phyloP scores from a whole-genome alignment of 1,140 invertebrate species.

The Oscheius sp. region DNA sequence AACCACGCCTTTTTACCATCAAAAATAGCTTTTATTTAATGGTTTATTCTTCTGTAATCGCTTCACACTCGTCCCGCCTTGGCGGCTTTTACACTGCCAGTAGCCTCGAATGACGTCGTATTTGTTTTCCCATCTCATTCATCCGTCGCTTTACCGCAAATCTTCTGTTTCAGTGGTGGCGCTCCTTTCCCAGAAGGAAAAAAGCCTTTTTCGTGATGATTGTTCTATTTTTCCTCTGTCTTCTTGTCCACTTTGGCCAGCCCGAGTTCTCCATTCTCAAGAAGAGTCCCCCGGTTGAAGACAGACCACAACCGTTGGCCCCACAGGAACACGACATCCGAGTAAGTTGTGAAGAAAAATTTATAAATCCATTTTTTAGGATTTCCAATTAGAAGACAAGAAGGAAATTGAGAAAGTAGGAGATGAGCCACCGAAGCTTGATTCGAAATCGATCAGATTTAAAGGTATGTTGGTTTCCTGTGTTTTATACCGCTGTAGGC shows the following conservation, averaged over 20 bases:
- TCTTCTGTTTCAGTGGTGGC: conserved; percentile 7
- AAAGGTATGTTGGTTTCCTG: not conserved
- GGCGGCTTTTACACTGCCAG: no score
- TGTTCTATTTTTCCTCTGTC: not conserved
- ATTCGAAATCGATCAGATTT: not conserved
- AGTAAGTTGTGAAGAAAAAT: not conserved
- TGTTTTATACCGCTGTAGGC: no score
- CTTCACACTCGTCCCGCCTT: no score
- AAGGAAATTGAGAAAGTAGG: not conserved
- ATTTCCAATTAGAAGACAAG: not conserved
- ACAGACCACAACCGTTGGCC: not conserved
- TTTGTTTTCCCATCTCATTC: no score
- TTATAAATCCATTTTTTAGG: not conserved
- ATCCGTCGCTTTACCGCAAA: no score
- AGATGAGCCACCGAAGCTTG: not conserved
- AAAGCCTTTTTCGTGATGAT: not conserved
- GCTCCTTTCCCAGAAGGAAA: not conserved
- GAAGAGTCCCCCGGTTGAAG: not conserved
- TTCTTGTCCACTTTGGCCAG: not conserved
- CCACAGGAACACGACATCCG: not conserved
- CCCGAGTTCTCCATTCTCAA: no score
- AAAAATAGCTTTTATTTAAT: no score
- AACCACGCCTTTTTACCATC: no score
- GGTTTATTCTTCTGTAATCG: no score
- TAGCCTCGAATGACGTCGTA: no score